Conservation (phyloP, 2,888 invertebrate genomes). For the Dryadula phaetusa region DNA sequence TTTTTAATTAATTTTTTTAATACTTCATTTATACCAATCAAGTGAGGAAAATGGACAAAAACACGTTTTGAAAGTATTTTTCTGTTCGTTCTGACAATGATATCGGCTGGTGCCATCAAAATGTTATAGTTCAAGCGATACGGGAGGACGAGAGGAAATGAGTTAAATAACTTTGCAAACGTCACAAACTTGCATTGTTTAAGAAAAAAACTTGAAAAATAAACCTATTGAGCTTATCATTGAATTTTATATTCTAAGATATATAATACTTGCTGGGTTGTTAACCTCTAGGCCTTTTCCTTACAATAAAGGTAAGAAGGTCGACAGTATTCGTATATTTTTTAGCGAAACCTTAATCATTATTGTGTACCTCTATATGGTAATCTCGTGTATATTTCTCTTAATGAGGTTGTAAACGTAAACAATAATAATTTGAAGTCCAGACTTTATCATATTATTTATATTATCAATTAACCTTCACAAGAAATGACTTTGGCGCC, state of each 20-base stretch:
- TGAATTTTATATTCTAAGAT: neutral
- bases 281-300: slow-evolving; percentile 38
- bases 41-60: no score
- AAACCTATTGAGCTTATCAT: no score
- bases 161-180: no score
- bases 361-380: slow-evolving; percentile 8
- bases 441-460: neutral
- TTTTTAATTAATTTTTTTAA: no score
- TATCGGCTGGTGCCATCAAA: no score
- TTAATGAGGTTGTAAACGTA: slow-evolving; percentile 8
- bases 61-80: no score
- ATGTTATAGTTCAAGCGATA: no score
- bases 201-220: no score
- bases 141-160: no score
- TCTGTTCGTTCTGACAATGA: no score
- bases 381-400: slow-evolving; percentile 10
- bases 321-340: slow-evolving; percentile 27
- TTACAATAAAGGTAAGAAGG: slow-evolving; percentile 35
- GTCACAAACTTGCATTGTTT: no score
- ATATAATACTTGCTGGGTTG: slow-evolving; percentile 34
- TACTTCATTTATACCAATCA: no score
- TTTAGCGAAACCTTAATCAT: slow-evolving; percentile 18
- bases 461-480: slow-evolving; percentile 10
- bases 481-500: slow-evolving; percentile 14
- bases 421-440: slow-evolving; percentile 11